A percentile compares a stretch with the other conserved stretches of the same genome.
Conservation (phyloP, 2,113 vertebrate genomes). For the Osmerus eperlanus region DNA sequence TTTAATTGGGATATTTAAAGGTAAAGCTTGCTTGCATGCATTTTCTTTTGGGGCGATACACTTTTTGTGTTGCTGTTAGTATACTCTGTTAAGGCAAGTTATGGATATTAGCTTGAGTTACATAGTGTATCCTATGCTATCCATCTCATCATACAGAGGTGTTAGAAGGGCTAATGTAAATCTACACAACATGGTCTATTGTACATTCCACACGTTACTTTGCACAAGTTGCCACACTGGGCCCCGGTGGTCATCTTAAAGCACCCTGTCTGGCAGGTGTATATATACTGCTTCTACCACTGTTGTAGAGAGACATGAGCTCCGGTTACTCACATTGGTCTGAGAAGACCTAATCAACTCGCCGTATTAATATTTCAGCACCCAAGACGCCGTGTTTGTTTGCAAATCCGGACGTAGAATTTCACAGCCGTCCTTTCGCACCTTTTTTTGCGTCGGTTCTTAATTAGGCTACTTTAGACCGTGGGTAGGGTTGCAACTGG, state of each 20-base stretch:
- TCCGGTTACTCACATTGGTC: constrained; percentile 51
- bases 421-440: constrained; percentile 62
- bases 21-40: too few relatives aligned
- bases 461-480: constrained; percentile 51
- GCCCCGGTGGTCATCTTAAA: background rate
- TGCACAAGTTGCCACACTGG: too few relatives aligned
- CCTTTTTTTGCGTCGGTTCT: constrained; percentile 48
- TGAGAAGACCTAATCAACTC: constrained; percentile 52
- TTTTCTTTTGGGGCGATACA: too few relatives aligned
- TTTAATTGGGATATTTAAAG: too few relatives aligned
- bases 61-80: too few relatives aligned
- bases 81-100: too few relatives aligned
- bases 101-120: too few relatives aligned
- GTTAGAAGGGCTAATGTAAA: too few relatives aligned
- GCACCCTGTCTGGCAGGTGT: background rate
- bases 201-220: too few relatives aligned
- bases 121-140: too few relatives aligned
- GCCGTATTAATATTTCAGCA: constrained; percentile 67
- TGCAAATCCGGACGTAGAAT: constrained; percentile 57
- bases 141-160: too few relatives aligned
- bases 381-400: constrained; percentile 35
- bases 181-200: too few relatives aligned
- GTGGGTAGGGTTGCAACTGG: constrained; percentile 51
- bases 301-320: constrained; percentile 11
- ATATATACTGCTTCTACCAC: background rate